A percentile compares a stretch with the other conserved stretches of the same genome.
phyloP scores from a whole-genome alignment of 2,113 vertebrate species.

The Corythaeola cristata region DNA sequence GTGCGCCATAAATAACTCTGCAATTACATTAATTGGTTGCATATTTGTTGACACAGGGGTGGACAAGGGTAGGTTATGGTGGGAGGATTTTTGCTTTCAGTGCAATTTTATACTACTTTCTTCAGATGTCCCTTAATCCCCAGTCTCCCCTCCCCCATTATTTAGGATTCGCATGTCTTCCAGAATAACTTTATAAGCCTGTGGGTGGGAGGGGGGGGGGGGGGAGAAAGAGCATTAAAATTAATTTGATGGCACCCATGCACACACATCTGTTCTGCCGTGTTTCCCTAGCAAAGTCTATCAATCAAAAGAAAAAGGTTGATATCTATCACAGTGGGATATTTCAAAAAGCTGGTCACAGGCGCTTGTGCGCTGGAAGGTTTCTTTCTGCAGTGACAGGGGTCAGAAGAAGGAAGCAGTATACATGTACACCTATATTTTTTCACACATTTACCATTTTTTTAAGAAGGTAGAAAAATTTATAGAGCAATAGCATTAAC shows the following conservation, averaged over 20 bases:
- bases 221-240: conserved; percentile 18
- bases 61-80: conserved; percentile 59
- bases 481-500: not conserved
- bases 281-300: conserved; percentile 48
- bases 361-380: not conserved
- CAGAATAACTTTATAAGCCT: conserved; percentile 60
- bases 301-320: conserved; percentile 53
- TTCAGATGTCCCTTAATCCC: conserved; percentile 57
- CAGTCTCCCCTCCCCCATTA: conserved; percentile 33
- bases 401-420: not conserved
- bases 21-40: conserved; percentile 86
- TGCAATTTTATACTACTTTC: conserved; percentile 64
- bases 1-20: conserved; percentile 80
- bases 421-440: not conserved
- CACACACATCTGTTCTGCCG: conserved; percentile 37
- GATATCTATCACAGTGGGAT: conserved; percentile 23
- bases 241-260: conserved; percentile 47
- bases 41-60: conserved; percentile 81
- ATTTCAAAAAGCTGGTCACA: conserved; percentile 40
- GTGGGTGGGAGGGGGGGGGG: not conserved
- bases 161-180: conserved; percentile 60
- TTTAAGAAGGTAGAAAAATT: not conserved
- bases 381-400: not conserved
- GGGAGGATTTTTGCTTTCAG: conserved; percentile 67
- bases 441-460: not conserved